Base-by-base conservation (phyloP, 2,888 invertebrate species). In the Syrphus vitripennis region DNA sequence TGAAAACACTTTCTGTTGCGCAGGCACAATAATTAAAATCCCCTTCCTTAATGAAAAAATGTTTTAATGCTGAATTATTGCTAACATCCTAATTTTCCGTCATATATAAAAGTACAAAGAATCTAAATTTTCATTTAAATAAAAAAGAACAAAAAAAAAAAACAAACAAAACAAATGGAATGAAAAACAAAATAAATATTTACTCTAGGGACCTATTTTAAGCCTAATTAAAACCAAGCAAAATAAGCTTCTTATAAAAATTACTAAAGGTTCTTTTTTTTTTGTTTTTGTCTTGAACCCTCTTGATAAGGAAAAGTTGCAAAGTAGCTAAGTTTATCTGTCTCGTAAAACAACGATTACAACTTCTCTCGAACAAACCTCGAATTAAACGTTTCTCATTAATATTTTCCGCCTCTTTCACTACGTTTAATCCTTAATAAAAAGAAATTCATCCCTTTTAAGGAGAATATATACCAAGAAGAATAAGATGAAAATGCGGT, bases 371-470 rank as follows among this genome's bases (percentile, higher is more conserved):
- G 34, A 34, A 40, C 45, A 70, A 63, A 57, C 40, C 70, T 34
- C 50, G 34, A 80, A 80, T 75, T 79, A 83, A 83, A 79, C 50
- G 79, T 65, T 70, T 50, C 75, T 42, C 83, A 83, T 83, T 80
- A 80, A 80, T 80, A 83, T 79, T 70, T 83, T 75, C 79, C 55
- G 67, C 69, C 69, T 74, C 31, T 61, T 45, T 86, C 67, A 77
- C 77, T 77, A 57, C 71, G 72, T 81, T 69, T 72, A 77, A 61
- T 55, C 45, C 48, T 19, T 6, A 37, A 70, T 34, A 34, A 53
- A 71, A 24, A 10, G 34, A 50, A 24, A 40, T n/a, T 24, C 31
- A 59, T 61, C 59, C 42, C 34, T 37, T 34, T 4, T 12, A 37
- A 48, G n/a, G 16, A 12, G 24, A 29, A 50, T 19, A n/a, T n/a